Conservation (phyloP, 35 echinoderm and acorn worm species). For the Lytechinus pictus region DNA sequence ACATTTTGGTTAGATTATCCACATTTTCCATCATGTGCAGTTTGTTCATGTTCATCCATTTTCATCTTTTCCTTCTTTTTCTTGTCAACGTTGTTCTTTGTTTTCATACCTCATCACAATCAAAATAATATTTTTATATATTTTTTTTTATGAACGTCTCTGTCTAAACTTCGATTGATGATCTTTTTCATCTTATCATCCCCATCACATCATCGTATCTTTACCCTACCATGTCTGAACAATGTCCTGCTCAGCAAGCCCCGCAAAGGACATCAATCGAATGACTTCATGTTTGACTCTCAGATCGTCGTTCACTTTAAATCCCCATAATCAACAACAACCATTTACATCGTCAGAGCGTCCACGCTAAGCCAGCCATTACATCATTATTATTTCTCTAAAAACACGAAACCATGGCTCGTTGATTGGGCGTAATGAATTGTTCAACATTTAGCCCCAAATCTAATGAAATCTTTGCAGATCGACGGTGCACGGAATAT, state of each 20-base stretch:
- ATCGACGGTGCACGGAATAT: slow-evolving; percentile 22
- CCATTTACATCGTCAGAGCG: background rate
- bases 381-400: slow-evolving; percentile 40
- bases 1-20: too few relatives aligned
- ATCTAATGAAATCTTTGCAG: slow-evolving; percentile 1
- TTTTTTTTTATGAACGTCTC: too few relatives aligned
- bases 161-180: too few relatives aligned
- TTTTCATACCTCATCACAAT: too few relatives aligned
- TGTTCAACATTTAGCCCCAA: slow-evolving; percentile 23
- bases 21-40: too few relatives aligned
- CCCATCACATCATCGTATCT: background rate
- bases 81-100: too few relatives aligned
- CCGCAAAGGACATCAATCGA: background rate
- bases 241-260: background rate
- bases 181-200: background rate
- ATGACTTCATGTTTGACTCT: background rate
- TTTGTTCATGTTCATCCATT: too few relatives aligned
- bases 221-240: background rate
- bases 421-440: slow-evolving; percentile 23
- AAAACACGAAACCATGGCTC: slow-evolving; percentile 15
- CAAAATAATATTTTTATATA: too few relatives aligned
- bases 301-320: background rate
- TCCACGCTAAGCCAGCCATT: slow-evolving; percentile 20
- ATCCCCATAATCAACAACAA: slow-evolving; percentile 18
- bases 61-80: too few relatives aligned